These are phyloP conservation scores for Mastacembelus armatus DNA, from an alignment of 2,797 vertebrate species.

Conservation along the genomic window DNA sequence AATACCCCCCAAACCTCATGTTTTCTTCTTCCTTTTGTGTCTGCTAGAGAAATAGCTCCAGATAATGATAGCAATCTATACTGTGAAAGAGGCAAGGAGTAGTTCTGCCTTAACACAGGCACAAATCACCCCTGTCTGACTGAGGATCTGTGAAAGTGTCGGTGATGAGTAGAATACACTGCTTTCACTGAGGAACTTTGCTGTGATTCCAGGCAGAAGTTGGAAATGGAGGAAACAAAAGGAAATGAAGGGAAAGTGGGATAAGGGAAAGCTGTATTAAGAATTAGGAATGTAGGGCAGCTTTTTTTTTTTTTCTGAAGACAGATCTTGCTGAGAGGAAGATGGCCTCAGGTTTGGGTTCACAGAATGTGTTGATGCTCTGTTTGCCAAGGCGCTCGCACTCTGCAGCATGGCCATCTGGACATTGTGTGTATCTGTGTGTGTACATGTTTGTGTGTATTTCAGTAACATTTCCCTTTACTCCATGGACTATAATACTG, in stretches of 20 bases:
- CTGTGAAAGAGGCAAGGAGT: constrained; percentile 74
- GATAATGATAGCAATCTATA: constrained; percentile 84
- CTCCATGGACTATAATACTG: not conserved
- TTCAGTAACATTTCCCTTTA: constrained; percentile 8
- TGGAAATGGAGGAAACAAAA: constrained; percentile 62
- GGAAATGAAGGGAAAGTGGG: constrained; percentile 46
- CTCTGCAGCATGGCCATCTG: constrained; percentile 27
- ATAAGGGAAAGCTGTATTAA: constrained; percentile 39
- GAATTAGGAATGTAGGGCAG: constrained; percentile 29
- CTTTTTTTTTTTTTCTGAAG: constrained; percentile 13
- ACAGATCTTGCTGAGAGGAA: constrained; percentile 23
- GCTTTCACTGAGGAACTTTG: constrained; percentile 58
- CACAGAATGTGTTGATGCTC: constrained; percentile 36
- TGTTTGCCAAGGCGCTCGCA: constrained; percentile 23
- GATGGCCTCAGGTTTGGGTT: constrained; percentile 49
- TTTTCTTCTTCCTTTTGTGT: constrained; percentile 65
- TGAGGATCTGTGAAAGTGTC: constrained; percentile 62
- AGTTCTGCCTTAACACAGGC: constrained; percentile 68
- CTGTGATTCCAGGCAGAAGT: constrained; percentile 52
- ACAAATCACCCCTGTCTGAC: constrained; percentile 74
- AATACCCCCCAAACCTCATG: too few relatives aligned
- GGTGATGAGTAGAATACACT: constrained; percentile 61
- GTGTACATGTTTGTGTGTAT: not conserved
- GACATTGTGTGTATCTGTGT: constrained; percentile 4
- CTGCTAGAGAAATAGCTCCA: constrained; percentile 76